Evolutionary conservation across 2,888 invertebrate species (phyloP), one percentile per base, ranked within the genome.

Genomic region (Amaurobius ferox): DNA sequence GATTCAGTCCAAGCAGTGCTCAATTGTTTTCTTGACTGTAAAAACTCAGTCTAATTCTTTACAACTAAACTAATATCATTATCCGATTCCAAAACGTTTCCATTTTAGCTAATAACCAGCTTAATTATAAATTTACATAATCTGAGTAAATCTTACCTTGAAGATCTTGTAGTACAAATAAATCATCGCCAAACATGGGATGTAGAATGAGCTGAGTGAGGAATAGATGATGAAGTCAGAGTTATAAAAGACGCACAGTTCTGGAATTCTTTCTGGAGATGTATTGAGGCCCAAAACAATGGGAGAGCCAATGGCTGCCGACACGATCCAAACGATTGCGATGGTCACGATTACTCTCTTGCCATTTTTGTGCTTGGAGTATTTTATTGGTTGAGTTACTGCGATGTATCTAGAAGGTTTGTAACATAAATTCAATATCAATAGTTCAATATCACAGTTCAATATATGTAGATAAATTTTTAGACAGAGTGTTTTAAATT

Each of bases 161-260:
- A 99, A 99, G 92, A 99, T 99, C 93, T 94, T 96, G 93, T 96
- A 98, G 92, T 99, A 99, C 85, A 99, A 95, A 92, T 96, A 96
- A 92, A 99, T 96, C 98, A 99, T 99, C 91, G 98, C 96, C 91
- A 98, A 95, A 91, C 98, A 97, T 44, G 99, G 99, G 90, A 99
- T 98, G 93, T 98, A 99, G 94, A 99, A 99, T 90, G 99, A 99
- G 89, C 97, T 97, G 89, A 99, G 94, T 77, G 99, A 99, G 16
- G 98, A 99, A 93, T 97, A 98, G 91, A 99, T 96, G 91, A 99
- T 96, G 92, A 99, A 99, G 93, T 98, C 97, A 89, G 97, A 96
- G 92, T 98, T 99, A 93, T 98, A 98, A 94, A 99, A 98, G 90
- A 96, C 94, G 93, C 99, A 99, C 48, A 91, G 90, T 73, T 88